phyloP scores from a whole-genome alignment of 2,888 invertebrate species.

The Psylliodes chrysocephalus region DNA sequence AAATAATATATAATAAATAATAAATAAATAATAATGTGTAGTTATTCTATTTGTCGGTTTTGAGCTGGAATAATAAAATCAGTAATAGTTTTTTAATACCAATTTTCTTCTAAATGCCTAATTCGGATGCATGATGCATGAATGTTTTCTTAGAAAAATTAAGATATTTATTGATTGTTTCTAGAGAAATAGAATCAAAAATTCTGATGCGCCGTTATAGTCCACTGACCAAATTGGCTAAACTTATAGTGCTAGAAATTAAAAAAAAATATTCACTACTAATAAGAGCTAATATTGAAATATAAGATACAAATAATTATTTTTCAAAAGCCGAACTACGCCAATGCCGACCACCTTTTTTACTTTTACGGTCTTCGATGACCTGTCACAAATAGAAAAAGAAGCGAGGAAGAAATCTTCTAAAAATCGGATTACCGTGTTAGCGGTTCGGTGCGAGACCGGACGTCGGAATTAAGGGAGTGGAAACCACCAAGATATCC shows the following conservation, averaged over 20 bases:
- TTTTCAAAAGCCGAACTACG: not conserved
- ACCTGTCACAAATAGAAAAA: slow-evolving; percentile 9
- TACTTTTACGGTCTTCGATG: not conserved
- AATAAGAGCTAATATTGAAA: not conserved
- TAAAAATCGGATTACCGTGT: slow-evolving; percentile 33
- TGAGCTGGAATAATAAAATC: too few species aligned
- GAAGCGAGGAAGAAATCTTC: slow-evolving; percentile 12
- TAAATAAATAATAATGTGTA: too few species aligned
- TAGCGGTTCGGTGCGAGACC: slow-evolving; percentile 37
- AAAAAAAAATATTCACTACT: not conserved
- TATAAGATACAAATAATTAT: not conserved
- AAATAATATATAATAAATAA: too few species aligned
- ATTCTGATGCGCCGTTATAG: too few species aligned
- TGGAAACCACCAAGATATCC: slow-evolving; percentile 38
- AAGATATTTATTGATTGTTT: too few species aligned
- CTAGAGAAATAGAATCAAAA: too few species aligned
- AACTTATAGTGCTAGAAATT: too few species aligned
- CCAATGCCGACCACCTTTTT: not conserved
- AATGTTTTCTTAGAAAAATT: not conserved
- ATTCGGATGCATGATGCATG: too few species aligned
- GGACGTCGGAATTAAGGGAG: slow-evolving; percentile 49
- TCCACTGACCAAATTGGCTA: too few species aligned
- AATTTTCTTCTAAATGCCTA: too few species aligned
- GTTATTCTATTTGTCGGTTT: too few species aligned
- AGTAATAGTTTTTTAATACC: too few species aligned